These are phyloP conservation scores for Pterocles gutturalis DNA, from an alignment of 2,113 vertebrate species.

Conservation along the genomic window DNA sequence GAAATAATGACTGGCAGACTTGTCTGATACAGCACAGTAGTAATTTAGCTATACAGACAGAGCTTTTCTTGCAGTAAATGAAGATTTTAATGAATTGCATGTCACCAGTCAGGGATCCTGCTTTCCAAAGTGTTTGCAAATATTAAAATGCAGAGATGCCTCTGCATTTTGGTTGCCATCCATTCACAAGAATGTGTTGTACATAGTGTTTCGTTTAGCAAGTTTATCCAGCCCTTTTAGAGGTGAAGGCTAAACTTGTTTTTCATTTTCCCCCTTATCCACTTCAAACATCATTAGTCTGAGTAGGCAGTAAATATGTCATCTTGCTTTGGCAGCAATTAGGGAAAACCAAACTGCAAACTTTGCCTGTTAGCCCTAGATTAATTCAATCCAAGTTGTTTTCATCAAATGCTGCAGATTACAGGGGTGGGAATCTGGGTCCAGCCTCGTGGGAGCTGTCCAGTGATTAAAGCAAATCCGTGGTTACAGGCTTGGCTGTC, in stretches of 20 bases:
- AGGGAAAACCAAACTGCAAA: slow-evolving; percentile 8
- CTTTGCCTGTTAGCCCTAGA: slow-evolving; percentile 60
- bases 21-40: not conserved
- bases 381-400: slow-evolving; percentile 77
- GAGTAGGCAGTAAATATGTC: slow-evolving; percentile 64
- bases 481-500: slow-evolving; percentile 60
- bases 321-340: slow-evolving; percentile 65
- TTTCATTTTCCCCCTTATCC: slow-evolving; percentile 37
- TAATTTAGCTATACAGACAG: not conserved
- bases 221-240: slow-evolving; percentile 47
- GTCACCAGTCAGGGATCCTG: not conserved
- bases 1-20: slow-evolving; percentile 4
- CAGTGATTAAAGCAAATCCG: slow-evolving; percentile 76
- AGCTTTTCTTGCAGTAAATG: not conserved
- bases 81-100: not conserved
- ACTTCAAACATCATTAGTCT: slow-evolving; percentile 57
- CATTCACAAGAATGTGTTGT: slow-evolving; percentile 36
- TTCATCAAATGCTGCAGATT: slow-evolving; percentile 74
- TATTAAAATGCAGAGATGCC: not conserved
- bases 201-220: not conserved
- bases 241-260: slow-evolving; percentile 72
- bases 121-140: not conserved
- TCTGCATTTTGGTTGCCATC: slow-evolving; percentile 6
- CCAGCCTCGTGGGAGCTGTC: slow-evolving; percentile 71
- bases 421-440: slow-evolving; percentile 67